A percentile compares a stretch with the other conserved stretches of the same genome.
phyloP scores from a whole-genome alignment of 2,888 invertebrate species.

The Chydorus sphaericus region DNA sequence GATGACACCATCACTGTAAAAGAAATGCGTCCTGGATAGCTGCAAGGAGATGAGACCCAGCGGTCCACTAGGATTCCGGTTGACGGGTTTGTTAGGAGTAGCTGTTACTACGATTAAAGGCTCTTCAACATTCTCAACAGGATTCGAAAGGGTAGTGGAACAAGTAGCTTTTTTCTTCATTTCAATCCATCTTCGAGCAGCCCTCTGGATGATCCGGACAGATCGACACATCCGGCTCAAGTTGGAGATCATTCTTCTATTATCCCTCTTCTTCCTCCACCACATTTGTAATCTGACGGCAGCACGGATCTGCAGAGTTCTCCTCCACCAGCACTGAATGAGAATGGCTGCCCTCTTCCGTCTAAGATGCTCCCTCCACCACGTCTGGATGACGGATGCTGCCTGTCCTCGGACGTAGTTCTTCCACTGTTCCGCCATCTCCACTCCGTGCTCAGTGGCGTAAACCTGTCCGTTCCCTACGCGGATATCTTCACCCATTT shows the following conservation, averaged over 20 bases:
- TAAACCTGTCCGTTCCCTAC: slow-evolving; percentile 13
- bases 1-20: slow-evolving; percentile 11
- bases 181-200: background rate
- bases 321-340: slow-evolving; percentile 8
- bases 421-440: slow-evolving; percentile 9
- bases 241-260: background rate
- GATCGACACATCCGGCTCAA: background rate
- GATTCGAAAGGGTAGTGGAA: background rate
- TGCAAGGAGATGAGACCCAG: background rate
- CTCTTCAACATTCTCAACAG: background rate
- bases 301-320: background rate
- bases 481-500: background rate
- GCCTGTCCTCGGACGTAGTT: background rate
- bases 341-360: background rate
- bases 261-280: slow-evolving; percentile 5
- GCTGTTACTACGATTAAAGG: background rate
- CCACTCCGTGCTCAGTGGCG: slow-evolving; percentile 12
- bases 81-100: background rate
- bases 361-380: background rate
- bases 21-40: background rate
- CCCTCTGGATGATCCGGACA: slow-evolving; percentile 2
- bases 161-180: background rate
- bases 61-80: background rate
- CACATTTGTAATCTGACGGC: background rate
- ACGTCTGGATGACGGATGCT: slow-evolving; percentile 2